Conservation (phyloP, 30 jellyfish, hydroid and myxozoan genomes). For the Rhopilema esculentum region DNA sequence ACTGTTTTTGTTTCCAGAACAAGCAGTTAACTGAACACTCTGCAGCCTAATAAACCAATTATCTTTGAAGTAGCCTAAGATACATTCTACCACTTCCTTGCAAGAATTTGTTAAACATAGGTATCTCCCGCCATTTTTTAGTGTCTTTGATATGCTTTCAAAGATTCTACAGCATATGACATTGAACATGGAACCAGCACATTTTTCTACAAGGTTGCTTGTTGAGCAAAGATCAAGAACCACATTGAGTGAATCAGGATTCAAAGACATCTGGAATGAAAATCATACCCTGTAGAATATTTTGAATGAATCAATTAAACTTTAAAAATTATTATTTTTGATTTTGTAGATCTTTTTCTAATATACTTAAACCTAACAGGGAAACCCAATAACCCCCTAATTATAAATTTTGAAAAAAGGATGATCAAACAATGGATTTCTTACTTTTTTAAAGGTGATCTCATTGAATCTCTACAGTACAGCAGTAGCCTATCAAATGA, state of each 20-base stretch:
- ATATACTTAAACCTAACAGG: too few species aligned
- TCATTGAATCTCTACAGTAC: too few species aligned
- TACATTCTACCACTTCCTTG: constrained; percentile 19
- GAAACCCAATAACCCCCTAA: too few species aligned
- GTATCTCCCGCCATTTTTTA: constrained; percentile 78
- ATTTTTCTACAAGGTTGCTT: background rate
- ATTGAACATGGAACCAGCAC: background rate
- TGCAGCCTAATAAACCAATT: constrained; percentile 43
- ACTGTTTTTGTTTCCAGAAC: constrained; percentile 17
- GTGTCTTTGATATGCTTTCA: background rate
- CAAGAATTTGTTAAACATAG: constrained; percentile 70
- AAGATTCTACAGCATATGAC: background rate
- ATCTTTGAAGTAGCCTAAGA: constrained; percentile 50
- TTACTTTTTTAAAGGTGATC: too few species aligned
- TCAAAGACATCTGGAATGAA: background rate
- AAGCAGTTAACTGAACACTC: background rate
- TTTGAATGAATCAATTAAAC: too few species aligned
- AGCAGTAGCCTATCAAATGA: too few species aligned
- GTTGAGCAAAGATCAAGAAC: constrained; percentile 10
- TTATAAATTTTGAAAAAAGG: too few species aligned
- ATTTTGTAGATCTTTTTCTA: too few species aligned
- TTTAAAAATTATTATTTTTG: too few species aligned
- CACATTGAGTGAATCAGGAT: background rate
- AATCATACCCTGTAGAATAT: background rate
- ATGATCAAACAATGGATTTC: too few species aligned